Conservation (phyloP, 2,797 vertebrate species). For the Tragelaphus eurycerus region DNA sequence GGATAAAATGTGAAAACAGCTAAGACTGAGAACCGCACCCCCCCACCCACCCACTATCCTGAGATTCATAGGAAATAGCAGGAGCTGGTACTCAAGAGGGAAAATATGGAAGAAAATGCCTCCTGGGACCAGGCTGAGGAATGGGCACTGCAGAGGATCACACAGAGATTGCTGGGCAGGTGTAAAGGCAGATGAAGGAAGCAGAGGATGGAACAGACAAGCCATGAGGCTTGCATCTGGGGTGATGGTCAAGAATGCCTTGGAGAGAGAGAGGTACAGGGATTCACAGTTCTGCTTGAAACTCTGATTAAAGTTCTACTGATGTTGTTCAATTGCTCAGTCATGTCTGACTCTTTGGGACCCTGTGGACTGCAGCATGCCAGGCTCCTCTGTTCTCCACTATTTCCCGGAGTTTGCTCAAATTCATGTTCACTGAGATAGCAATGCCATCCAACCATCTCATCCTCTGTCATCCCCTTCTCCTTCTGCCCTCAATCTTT, state of each 20-base stretch:
- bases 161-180: neutral
- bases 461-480: neutral
- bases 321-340: neutral
- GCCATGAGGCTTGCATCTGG: neutral
- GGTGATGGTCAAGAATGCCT: too few species aligned
- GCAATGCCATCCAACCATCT: neutral
- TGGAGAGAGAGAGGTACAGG: neutral
- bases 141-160: neutral
- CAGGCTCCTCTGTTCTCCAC: neutral
- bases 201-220: neutral
- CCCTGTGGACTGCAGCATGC: neutral
- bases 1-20: neutral
- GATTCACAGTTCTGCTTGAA: neutral
- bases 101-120: neutral
- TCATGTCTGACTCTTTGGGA: neutral
- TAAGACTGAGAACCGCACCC: neutral
- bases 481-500: neutral
- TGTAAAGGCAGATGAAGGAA: neutral
- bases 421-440: neutral
- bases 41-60: neutral
- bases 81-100: too few species aligned
- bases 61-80: neutral
- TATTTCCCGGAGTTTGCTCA: neutral
- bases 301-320: neutral
- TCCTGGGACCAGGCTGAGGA: neutral